phyloP scores from a whole-genome alignment of 2,888 invertebrate genomes.

The Sinhomidia bicolor region DNA sequence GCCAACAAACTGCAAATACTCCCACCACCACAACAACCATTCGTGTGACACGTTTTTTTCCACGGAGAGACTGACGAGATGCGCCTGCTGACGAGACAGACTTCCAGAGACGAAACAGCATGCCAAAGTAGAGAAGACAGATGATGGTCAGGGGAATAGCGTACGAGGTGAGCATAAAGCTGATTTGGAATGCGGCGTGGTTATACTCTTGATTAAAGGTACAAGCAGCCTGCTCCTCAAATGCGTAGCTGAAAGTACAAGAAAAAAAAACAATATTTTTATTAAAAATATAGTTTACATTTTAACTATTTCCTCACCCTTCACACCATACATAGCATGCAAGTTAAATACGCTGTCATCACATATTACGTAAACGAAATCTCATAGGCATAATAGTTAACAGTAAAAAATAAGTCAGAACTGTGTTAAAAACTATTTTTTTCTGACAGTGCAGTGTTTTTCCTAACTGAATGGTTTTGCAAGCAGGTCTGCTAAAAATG shows the following conservation, averaged over 20 bases:
- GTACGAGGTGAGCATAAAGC: conserved; percentile 94
- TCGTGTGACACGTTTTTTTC: conserved; percentile 93
- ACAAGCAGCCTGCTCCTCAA: conserved; percentile 87
- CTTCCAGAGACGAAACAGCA: conserved; percentile 94
- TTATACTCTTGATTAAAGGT: conserved; percentile 84
- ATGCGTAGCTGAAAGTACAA: conserved; percentile 81
- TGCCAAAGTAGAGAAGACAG: conserved; percentile 92
- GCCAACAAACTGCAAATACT: conserved; percentile 94
- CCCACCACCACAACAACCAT: conserved; percentile 96
- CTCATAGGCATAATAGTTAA: no score
- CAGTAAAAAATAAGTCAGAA: no score
- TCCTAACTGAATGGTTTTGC: no score
- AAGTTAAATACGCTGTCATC: no score
- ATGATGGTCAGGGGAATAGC: conserved; percentile 93
- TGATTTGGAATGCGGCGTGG: conserved; percentile 84
- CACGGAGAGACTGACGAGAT: conserved; percentile 90
- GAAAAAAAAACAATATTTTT: background rate
- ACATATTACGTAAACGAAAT: no score
- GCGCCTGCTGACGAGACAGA: conserved; percentile 89
- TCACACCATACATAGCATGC: no score
- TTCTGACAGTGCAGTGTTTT: no score
- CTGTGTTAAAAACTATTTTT: no score
- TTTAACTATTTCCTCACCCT: no score
- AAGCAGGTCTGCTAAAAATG: background rate
- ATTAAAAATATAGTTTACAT: no score